Percentiles rank a stretch among this genome's conserved stretches.
These are phyloP conservation scores for Enteromius viviparus DNA, from an alignment of 2,797 vertebrate genomes.

Conservation along the genomic window DNA sequence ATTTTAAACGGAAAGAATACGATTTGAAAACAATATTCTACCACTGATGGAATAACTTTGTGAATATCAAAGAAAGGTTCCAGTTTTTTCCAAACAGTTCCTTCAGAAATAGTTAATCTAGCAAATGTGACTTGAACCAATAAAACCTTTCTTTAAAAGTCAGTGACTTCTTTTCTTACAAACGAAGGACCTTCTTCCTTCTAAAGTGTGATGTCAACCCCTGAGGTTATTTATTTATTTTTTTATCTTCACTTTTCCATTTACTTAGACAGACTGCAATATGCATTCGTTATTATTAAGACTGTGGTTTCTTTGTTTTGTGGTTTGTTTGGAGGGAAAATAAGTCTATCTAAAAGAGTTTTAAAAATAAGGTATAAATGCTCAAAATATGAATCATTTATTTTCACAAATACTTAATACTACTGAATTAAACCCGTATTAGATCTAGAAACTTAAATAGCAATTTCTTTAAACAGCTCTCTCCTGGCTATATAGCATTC, in stretches of 20 bases:
- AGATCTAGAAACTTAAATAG: neutral
- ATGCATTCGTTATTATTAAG: no score
- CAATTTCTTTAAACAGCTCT: neutral
- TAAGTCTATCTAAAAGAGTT: neutral
- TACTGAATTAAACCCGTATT: neutral
- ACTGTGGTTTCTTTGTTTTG: no score
- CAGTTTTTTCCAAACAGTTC: neutral
- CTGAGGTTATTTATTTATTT: slow-evolving; percentile 65
- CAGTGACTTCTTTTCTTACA: slow-evolving; percentile 14
- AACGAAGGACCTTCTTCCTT: slow-evolving; percentile 17
- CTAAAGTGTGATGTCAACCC: slow-evolving; percentile 61
- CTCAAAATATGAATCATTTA: neutral
- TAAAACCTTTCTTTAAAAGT: neutral
- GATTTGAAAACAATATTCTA: neutral
- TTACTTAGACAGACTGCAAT: no score
- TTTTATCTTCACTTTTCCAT: neutral
- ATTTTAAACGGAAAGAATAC: neutral
- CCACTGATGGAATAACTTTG: neutral
- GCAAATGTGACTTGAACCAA: neutral
- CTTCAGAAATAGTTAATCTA: neutral
- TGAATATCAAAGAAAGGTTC: neutral
- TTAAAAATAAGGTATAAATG: neutral
- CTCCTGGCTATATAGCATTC: neutral
- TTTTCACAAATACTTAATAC: neutral
- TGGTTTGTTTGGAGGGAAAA: neutral